Percentiles rank a stretch among this genome's conserved stretches.
phyloP scores from a whole-genome alignment of 2,888 invertebrate species.

The Stenchaetothrips biformis region DNA sequence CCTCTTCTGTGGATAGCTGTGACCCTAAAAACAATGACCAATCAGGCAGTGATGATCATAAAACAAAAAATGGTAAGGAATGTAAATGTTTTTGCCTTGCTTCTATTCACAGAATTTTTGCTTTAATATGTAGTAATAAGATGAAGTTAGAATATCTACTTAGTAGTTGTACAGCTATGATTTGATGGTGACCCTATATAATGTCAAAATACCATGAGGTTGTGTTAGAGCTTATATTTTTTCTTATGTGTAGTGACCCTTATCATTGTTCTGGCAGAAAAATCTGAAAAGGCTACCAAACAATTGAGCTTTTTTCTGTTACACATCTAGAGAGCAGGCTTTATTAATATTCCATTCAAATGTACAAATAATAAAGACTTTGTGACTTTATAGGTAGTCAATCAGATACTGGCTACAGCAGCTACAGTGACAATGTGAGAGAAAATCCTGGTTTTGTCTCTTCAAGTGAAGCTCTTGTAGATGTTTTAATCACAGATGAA shows the following conservation, averaged over 20 bases:
- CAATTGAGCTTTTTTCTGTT: background rate
- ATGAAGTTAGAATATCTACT: too few relatives aligned
- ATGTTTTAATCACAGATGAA: background rate
- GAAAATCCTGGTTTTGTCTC: background rate
- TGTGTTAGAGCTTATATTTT: too few relatives aligned
- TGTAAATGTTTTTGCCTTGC: background rate
- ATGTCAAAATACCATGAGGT: too few relatives aligned
- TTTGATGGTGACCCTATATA: too few relatives aligned
- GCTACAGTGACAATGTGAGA: slow-evolving; percentile 37
- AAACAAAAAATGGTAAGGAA: background rate
- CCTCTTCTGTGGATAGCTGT: slow-evolving; percentile 40
- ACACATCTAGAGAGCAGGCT: background rate
- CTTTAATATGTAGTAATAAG: background rate
- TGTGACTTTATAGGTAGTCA: slow-evolving; percentile 43
- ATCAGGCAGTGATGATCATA: background rate
- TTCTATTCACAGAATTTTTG: background rate
- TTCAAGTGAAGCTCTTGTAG: background rate
- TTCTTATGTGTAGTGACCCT: background rate
- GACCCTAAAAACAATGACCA: slow-evolving; percentile 35
- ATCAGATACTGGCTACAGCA: slow-evolving; percentile 50
- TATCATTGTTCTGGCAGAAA: background rate
- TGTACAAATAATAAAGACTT: slow-evolving; percentile 31
- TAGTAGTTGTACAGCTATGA: too few relatives aligned
- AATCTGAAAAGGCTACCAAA: background rate
- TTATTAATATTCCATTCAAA: slow-evolving; percentile 27